Base-by-base conservation (phyloP, 2,113 vertebrate species). In the Sinocyclocheilus rhinocerous region DNA sequence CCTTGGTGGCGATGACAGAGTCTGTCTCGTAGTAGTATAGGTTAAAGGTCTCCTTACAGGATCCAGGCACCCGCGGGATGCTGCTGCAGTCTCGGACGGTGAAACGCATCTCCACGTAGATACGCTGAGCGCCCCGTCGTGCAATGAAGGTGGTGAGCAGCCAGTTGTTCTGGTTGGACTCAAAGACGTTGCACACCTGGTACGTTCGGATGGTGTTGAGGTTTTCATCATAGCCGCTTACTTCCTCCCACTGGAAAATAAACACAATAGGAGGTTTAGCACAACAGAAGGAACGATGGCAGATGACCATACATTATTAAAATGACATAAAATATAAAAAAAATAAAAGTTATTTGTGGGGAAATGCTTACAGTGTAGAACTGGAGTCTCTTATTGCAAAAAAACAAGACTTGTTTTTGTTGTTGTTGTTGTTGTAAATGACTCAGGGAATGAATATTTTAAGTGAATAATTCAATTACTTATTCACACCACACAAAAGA, bases 41-140 rank as follows among this genome's bases (percentile, higher is more conserved):
- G 92, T 99, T 99, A 93, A 99, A 99, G 2, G 98, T 99, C 94
- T 99, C 98, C 92, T 99, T 99, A 93, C 98, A 99, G 84, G 98
- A 99, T 80, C 98, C 97, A 0, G 97, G 98, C 12, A 99, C 98
- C 0, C 98, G 98, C 70, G 97, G 98, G 90, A 99, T 98, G 93
- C 97, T 98, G 95, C 97, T 97, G 94, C 98, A 99, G 95, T 99
- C 97, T 1, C 98, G 95, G 89, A 99, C 98, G 0, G 97, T 99
- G 94, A 99, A 99, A 88, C 97, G 97, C 93, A 99, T 99, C 96
- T 99, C 98, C 39, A 97, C 96, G 76, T 99, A 99, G 93, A 99
- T 96, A 80, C 98, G 96, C 84, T 99, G 97, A 22, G 98, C 97
- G 0, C 96, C 97, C 0, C 96, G 95, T 0, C 98, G 95, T 89